Base-by-base conservation (phyloP, 2,888 invertebrate genomes). In the Cylloceria caligata region DNA sequence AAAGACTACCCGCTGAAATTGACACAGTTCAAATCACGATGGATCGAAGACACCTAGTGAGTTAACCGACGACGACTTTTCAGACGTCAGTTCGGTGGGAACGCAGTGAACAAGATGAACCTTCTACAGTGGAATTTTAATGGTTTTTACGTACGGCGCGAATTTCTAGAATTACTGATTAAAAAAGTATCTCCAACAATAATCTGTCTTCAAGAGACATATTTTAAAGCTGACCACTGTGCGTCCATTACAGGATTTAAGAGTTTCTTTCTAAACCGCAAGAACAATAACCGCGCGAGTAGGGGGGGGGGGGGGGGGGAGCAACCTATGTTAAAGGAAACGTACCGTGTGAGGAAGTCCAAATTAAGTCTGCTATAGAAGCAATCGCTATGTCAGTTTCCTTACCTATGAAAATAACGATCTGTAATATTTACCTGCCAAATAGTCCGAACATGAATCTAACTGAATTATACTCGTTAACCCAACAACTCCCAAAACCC, bases 1-100 rank as follows among this genome's bases (percentile, higher is more conserved):
- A 19, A 27, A 30, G 13, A 49, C 39, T 77, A 69, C 21, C 69
- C 62, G 0, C 39, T 76, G 1, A 62, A 39, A 3, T 69, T 42
- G 16, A 27, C 11, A 2, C 68, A 69, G 39, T 49, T 62, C 16
- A 49, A 69, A 2, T 2, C 2, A 42, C 11, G 3, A 3, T 13
- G 9, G 11, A n/a, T n/a, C n/a, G n/a, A n/a, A n/a, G n/a, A n/a
- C n/a, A n/a, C n/a, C n/a, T n/a, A n/a, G n/a, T n/a, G n/a, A n/a
- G n/a, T n/a, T n/a, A 42, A n/a, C 4, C 11, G 57, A 57, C 27
- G 57, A 57, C 13, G 30, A 57, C 3, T 42, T 42, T 9, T 42
- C 11, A 2, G 42, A 42, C 42, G 2, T 3, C 30, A 30, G 30
- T 30, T 30, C 42, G 42, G 7, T 42, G 42, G 11, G 7, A 42